Conservation (phyloP, 2,888 invertebrate species). For the Rhagonycha lutea region DNA sequence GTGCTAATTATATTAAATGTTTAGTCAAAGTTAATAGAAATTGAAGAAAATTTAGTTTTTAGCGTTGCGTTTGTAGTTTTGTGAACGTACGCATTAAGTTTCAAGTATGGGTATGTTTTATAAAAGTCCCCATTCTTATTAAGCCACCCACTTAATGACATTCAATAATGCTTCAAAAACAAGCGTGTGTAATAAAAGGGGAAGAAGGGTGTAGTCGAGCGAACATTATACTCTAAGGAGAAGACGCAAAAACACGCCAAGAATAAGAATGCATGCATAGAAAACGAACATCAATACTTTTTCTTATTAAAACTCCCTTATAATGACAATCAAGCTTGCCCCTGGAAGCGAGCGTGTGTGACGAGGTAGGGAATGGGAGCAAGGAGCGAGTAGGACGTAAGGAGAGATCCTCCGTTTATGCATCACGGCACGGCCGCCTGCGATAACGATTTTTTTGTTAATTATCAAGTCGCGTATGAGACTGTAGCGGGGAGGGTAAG, state of each 20-base stretch:
- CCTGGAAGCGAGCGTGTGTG: conserved; percentile 48
- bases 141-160: conserved; percentile 33
- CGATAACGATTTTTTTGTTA: conserved; percentile 59
- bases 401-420: conserved; percentile 54
- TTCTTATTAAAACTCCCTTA: conserved; percentile 56
- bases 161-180: conserved; percentile 31
- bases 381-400: conserved; percentile 34
- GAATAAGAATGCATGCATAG: conserved; percentile 56
- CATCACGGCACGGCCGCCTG: conserved; percentile 54
- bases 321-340: conserved; percentile 54
- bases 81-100: conserved; percentile 23
- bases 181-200: conserved; percentile 34
- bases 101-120: conserved; percentile 26
- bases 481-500: conserved; percentile 27
- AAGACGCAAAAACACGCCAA: conserved; percentile 46
- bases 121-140: conserved; percentile 27
- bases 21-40: background rate
- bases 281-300: conserved; percentile 56
- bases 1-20: background rate
- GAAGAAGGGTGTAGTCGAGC: conserved; percentile 35
- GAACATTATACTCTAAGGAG: conserved; percentile 28
- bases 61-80: background rate
- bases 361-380: conserved; percentile 29
- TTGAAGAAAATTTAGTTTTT: background rate
- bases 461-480: conserved; percentile 58